Evolutionary conservation across 2,113 vertebrate species (phyloP).

Genomic region (Phoxinus phoxinus): DNA sequence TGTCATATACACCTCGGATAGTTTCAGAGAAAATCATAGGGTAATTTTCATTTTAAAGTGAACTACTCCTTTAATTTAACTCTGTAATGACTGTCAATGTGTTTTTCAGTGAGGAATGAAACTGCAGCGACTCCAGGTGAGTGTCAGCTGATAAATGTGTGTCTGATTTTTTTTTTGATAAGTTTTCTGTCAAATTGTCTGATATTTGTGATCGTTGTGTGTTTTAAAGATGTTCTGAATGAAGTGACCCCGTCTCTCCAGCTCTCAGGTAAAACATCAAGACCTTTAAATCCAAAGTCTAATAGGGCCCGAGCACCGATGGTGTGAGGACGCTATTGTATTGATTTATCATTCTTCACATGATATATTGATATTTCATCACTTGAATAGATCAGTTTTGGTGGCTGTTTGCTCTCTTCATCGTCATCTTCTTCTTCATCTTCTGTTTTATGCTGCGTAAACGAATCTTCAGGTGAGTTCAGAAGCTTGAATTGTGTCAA

Average conservation of each 20-base stretch:
- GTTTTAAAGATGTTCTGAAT: not conserved
- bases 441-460: not conserved
- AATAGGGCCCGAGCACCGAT: too few relatives aligned
- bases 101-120: too few relatives aligned
- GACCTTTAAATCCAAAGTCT: not conserved
- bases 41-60: too few relatives aligned
- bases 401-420: not conserved
- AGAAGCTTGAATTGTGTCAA: not conserved
- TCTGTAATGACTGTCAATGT: too few relatives aligned
- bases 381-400: not conserved
- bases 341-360: not conserved
- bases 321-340: too few relatives aligned
- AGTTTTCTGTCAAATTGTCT: not conserved
- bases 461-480: not conserved
- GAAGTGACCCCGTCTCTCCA: not conserved
- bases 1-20: too few relatives aligned
- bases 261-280: not conserved
- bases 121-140: too few relatives aligned
- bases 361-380: not conserved
- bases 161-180: too few relatives aligned
- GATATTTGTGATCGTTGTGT: not conserved
- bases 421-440: not conserved
- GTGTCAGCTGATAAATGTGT: too few relatives aligned
- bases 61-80: too few relatives aligned
- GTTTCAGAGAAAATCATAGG: too few relatives aligned